Evolutionary conservation across 2,888 invertebrate species (phyloP), one percentile per base, ranked within the genome.

Genomic region (Polia nebulosa): DNA sequence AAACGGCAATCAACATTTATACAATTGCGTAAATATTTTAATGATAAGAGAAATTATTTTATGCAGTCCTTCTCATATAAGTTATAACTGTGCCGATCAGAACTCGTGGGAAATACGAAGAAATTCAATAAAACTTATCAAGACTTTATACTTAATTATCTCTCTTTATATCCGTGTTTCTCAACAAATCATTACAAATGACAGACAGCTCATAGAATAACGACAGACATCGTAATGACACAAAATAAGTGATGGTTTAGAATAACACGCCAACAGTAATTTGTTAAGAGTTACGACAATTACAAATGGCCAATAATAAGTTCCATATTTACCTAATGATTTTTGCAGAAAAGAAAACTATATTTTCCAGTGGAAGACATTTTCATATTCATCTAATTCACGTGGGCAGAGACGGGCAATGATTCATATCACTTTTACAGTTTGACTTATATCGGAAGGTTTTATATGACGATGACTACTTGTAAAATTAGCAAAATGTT

Each of bases 391-490:
- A 78, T 82, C 65, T 71, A 57, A 73, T 53, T 71, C 74, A 84
- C 78, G 88, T 88, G 85, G 86, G 86, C 69, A 79, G 87, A 72
- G 59, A 69, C 73, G 69, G 76, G 75, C 81, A 77, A 84, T 87
- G 86, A 88, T 85, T 85, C 85, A 87, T 85, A 85, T 84, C 76
- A 77, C 78, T 81, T 87, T 85, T 84, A 87, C 77, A 77, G 77
- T 81, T 87, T 85, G 84, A 88, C 86, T n/a, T 85, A 81, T 82
- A 84, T 80, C 70, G 57, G 80, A 83, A 79, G 73, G 78, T 76
- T 73, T 72, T 60, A 67, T 66, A 81, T 70, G 75, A 72, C 80
- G 80, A 77, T 78, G 84, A 85, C 82, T 81, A 72, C 79, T 82
- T 81, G 80, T 85, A 84, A 83, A 80, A 81, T 84, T 81, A 81